Conservation (phyloP, 2,888 invertebrate species). For the Choreutis nemorana region DNA sequence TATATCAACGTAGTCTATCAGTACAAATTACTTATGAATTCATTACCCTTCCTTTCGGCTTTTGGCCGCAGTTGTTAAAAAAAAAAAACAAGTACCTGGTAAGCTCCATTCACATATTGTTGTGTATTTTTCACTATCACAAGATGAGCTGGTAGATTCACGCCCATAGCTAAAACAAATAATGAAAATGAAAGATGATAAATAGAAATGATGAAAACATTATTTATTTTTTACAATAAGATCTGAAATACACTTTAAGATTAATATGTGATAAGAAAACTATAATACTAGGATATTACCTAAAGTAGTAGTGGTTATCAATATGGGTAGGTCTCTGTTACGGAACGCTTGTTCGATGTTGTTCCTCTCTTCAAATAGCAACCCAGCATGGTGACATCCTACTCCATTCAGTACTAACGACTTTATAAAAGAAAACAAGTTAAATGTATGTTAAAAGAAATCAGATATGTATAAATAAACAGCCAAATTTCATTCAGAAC, state of each 20-base stretch:
- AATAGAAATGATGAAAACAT: neutral
- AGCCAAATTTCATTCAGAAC: neutral
- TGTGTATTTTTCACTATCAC: conserved; percentile 83
- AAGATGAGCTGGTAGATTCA: conserved; percentile 84
- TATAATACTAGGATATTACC: conserved; percentile 30
- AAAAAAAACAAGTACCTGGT: conserved; percentile 29
- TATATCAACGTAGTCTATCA: too few species aligned
- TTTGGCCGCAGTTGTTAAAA: neutral
- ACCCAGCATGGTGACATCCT: conserved; percentile 82
- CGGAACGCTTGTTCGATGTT: conserved; percentile 73
- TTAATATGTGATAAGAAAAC: too few species aligned
- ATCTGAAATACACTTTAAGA: neutral
- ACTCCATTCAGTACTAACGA: conserved; percentile 69
- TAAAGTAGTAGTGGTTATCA: conserved; percentile 75
- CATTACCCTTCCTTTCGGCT: neutral
- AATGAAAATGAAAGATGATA: neutral
- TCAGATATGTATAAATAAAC: neutral
- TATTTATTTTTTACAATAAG: neutral
- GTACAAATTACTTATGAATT: too few species aligned
- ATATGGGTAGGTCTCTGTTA: conserved; percentile 70
- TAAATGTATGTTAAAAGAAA: neutral
- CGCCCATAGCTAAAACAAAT: conserved; percentile 73
- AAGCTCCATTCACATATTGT: conserved; percentile 70
- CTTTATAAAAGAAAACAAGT: conserved; percentile 10
- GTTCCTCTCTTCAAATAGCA: conserved; percentile 70